Percentiles rank a stretch among this genome's conserved stretches.
Conservation (phyloP, 2,888 invertebrate species). For the Anoncus sp. region DNA sequence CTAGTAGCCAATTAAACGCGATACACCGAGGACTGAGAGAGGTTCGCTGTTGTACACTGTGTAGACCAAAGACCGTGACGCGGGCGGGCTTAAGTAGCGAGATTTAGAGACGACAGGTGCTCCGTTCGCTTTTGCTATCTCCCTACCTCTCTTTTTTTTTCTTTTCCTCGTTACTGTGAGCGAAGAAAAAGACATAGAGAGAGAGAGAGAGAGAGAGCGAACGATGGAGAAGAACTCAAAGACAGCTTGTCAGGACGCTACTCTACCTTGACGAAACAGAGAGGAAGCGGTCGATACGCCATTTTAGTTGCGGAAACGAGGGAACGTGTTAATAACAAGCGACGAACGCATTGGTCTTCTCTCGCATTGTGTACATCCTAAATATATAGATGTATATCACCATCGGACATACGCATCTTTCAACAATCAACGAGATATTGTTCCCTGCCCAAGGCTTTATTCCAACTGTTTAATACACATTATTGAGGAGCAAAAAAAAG, state of each 20-base stretch:
- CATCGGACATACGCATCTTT: constrained; percentile 18
- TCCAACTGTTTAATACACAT: constrained; percentile 24
- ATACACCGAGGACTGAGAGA: constrained; percentile 68
- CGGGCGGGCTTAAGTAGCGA: constrained; percentile 78
- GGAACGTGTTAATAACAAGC: constrained; percentile 60
- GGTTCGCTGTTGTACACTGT: constrained; percentile 52
- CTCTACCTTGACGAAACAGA: constrained; percentile 44
- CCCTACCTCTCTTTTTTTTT: constrained; percentile 49
- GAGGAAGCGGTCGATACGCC: constrained; percentile 58
- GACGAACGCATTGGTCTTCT: constrained; percentile 29
- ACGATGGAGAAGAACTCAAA: constrained; percentile 24
- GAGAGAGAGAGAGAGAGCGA: constrained; percentile 15
- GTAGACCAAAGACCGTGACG: constrained; percentile 71
- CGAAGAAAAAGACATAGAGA: constrained; percentile 14
- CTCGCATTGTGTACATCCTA: constrained; percentile 23
- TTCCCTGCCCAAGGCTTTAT: constrained; percentile 27
- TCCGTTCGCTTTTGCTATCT: constrained; percentile 64
- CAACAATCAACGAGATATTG: constrained; percentile 52
- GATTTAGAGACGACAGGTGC: constrained; percentile 82
- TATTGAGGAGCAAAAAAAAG: constrained; percentile 16
- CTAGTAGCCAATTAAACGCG: constrained; percentile 81
- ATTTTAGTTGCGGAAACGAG: constrained; percentile 59
- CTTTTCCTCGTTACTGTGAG: constrained; percentile 47
- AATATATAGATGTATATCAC: constrained; percentile 13
- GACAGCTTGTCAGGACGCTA: constrained; percentile 33